Evolutionary conservation across 2,888 invertebrate species (phyloP), one percentile per base, ranked within the genome.

Genomic region (Leptarthrus brevirostris): DNA sequence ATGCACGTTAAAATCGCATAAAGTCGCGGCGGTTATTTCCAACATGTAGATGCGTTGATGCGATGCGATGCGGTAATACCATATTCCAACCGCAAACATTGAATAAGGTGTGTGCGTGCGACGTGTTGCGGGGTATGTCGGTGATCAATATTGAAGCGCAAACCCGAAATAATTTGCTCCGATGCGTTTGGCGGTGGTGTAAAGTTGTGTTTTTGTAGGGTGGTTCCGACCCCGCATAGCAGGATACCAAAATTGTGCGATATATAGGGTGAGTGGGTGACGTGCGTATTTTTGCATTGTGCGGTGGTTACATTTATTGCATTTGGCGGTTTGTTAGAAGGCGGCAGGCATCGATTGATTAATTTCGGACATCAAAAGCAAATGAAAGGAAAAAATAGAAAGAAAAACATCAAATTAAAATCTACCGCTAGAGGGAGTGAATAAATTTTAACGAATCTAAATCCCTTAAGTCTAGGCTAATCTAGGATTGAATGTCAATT

Each of bases 361-460:
- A 54, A 1, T 49, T 49, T 16, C 18, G 18, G 8, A 69, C 69
- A 69, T 30, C 69, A 69, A 69, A 69, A 49, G 69, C 34, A 69
- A 52, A 12, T 26, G 18, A 49, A 26, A 36, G 20, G 49, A 8
- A 49, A 30, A 52, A 44, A 69, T 8, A 47, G 10, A 30, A 24
- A 49, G n/a, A 66, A 18, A 52, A 20, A 66, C 8, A 26, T 12
- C 12, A 69, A 69, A 34, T 69, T 69, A 69, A 26, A 66, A 30
- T 40, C 26, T 16, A 64, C 22, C 18, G 10, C 12, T 56, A 56
- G 18, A 3, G 56, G 56, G 16, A 18, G 16, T 61, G n/a, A 18
- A 4, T 20, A 22, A 54, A 26, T 54, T 54, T 24, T 52, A 52
- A 12, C 52, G 69, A n/a, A 12, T 69, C 18, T 69, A 69, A 52